Evolutionary conservation across 2,888 invertebrate genomes (phyloP).

Genomic region (Himalopsyche tibetana): DNA sequence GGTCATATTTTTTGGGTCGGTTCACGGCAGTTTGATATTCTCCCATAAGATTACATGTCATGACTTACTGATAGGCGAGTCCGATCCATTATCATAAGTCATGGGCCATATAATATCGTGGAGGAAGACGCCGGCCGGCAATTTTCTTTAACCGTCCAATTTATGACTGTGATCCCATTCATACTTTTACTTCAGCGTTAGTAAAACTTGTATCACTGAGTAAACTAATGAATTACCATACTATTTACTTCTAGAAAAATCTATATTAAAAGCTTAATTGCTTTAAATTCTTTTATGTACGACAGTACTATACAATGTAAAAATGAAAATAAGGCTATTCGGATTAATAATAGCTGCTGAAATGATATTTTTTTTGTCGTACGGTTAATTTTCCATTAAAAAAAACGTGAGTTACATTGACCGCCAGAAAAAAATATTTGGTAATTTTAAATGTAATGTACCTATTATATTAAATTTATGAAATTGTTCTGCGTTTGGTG

Average conservation of each 20-base stretch:
- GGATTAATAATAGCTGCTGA: too few species aligned
- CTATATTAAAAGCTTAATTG: too few species aligned
- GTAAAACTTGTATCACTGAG: conserved; percentile 17
- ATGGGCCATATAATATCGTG: conserved; percentile 64
- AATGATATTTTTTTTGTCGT: too few species aligned
- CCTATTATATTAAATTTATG: too few species aligned
- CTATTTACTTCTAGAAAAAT: background rate
- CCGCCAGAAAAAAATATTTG: too few species aligned
- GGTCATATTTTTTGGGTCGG: conserved; percentile 64
- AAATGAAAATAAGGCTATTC: too few species aligned
- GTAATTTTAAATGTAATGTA: too few species aligned
- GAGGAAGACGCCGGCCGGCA: conserved; percentile 62
- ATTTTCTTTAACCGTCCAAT: conserved; percentile 65
- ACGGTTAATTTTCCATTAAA: too few species aligned
- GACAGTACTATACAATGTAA: too few species aligned
- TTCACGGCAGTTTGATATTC: conserved; percentile 61
- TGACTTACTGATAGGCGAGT: conserved; percentile 65
- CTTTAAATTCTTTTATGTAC: too few species aligned
- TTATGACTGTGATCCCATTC: conserved; percentile 61
- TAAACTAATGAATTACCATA: background rate
- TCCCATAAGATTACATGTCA: conserved; percentile 63
- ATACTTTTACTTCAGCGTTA: conserved; percentile 38
- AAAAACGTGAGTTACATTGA: too few species aligned
- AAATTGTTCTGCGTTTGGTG: too few species aligned
- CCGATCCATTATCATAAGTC: conserved; percentile 66